phyloP scores from a whole-genome alignment of 2,888 invertebrate genomes.

The Ennomos fuscantarius region DNA sequence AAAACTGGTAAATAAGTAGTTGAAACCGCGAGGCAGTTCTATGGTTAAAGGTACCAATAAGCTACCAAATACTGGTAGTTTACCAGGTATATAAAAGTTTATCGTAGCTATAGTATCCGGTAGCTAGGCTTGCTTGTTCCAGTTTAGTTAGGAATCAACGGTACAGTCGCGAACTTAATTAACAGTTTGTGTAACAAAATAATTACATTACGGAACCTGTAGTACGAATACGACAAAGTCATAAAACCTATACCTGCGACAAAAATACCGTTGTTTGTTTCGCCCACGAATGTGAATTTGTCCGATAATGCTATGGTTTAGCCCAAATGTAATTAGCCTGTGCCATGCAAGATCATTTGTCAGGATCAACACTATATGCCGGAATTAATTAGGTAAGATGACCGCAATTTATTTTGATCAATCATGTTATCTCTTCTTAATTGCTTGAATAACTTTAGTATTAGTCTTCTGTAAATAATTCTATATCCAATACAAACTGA shows the following conservation, averaged over 20 bases:
- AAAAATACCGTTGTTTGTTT: conserved; percentile 7
- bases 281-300: conserved; percentile 5
- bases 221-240: conserved; percentile 1
- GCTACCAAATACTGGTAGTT: conserved; percentile 7
- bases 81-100: conserved; percentile 28
- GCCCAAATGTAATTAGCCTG: conserved; percentile 1
- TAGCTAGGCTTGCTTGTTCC: conserved; percentile 23
- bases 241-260: conserved; percentile 9
- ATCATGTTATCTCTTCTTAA: too few relatives aligned
- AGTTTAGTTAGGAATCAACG: conserved; percentile 33
- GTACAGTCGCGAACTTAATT: conserved; percentile 36
- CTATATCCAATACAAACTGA: too few relatives aligned
- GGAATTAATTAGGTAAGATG: too few relatives aligned
- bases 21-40: too few relatives aligned
- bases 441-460: too few relatives aligned
- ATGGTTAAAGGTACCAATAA: not conserved
- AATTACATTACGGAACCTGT: conserved; percentile 29
- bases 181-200: conserved; percentile 38
- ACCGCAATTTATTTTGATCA: too few relatives aligned
- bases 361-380: conserved; percentile 3
- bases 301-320: too few relatives aligned
- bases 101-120: conserved; percentile 10
- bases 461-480: too few relatives aligned
- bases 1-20: too few relatives aligned
- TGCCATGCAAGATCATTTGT: conserved; percentile 7